Conservation (phyloP, 2,888 invertebrate genomes). For the Eupithecia centaureata region DNA sequence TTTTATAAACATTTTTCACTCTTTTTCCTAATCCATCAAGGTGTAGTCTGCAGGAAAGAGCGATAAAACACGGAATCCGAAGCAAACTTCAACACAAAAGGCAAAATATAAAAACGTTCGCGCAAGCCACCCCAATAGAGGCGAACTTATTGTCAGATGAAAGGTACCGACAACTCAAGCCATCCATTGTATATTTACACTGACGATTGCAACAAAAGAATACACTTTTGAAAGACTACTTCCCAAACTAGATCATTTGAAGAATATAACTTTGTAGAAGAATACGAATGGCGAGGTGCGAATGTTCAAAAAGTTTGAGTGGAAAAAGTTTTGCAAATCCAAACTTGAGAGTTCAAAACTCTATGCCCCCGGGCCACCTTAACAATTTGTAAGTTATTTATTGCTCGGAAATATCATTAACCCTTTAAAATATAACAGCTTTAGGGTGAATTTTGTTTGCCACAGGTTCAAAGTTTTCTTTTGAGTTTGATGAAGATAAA, state of each 20-base stretch:
- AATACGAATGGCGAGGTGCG: conserved; percentile 75
- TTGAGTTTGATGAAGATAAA: conserved; percentile 44
- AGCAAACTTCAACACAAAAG: conserved; percentile 34
- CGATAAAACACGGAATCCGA: conserved; percentile 12
- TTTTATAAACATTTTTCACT: neutral
- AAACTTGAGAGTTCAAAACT: conserved; percentile 54
- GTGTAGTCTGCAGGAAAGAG: conserved; percentile 1
- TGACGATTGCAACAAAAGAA: conserved; percentile 72
- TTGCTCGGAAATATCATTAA: conserved; percentile 80
- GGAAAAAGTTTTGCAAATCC: conserved; percentile 79
- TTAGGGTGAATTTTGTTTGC: conserved; percentile 59
- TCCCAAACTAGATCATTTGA: conserved; percentile 81
- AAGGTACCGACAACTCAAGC: conserved; percentile 48
- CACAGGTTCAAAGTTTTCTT: conserved; percentile 51
- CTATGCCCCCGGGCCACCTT: conserved; percentile 75
- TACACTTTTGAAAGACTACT: conserved; percentile 76
- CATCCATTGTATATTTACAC: conserved; percentile 72
- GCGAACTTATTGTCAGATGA: conserved; percentile 55
- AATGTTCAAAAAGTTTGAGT: conserved; percentile 77
- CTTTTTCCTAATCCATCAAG: conserved; percentile 5
- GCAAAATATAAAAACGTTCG: conserved; percentile 43
- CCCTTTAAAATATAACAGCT: conserved; percentile 72
- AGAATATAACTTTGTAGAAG: conserved; percentile 75
- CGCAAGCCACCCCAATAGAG: conserved; percentile 49
- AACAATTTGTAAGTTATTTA: conserved; percentile 83